These are phyloP conservation scores for Hormaphis cornu DNA, from an alignment of 1,140 invertebrate genomes.

Conservation along the genomic window DNA sequence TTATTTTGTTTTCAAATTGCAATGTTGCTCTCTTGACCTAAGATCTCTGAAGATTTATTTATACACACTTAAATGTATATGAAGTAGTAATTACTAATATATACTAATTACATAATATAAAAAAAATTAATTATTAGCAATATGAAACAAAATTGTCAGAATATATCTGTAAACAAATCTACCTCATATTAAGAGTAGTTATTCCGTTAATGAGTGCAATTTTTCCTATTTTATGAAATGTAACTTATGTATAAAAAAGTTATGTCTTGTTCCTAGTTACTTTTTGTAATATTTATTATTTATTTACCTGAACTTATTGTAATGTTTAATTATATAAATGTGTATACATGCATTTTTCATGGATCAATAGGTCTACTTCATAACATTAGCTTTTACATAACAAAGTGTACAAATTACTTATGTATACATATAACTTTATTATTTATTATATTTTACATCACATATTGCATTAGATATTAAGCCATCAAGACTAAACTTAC, in stretches of 20 bases:
- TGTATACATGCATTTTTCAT: too few species aligned
- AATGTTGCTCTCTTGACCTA: slow-evolving; percentile 24
- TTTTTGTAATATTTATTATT: slow-evolving; percentile 18
- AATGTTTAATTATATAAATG: too few species aligned
- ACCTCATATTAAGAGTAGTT: slow-evolving; percentile 14
- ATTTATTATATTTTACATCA: slow-evolving; percentile 22
- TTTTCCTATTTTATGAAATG: slow-evolving; percentile 21
- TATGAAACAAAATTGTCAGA: slow-evolving; percentile 17
- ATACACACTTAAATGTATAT: background rate
- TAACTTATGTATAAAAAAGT: slow-evolving; percentile 13
- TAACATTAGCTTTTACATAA: background rate
- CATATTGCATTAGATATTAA: slow-evolving; percentile 24
- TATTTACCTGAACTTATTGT: too few species aligned
- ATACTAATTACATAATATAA: background rate
- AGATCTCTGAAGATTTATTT: background rate
- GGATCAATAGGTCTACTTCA: background rate
- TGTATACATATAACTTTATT: slow-evolving; percentile 1
- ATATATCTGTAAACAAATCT: background rate
- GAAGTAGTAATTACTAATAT: background rate
- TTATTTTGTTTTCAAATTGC: slow-evolving; percentile 11
- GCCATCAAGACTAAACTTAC: slow-evolving; percentile 24
- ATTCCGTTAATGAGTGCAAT: slow-evolving; percentile 25
- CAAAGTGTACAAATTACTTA: slow-evolving; percentile 12
- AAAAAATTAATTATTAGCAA: slow-evolving; percentile 17
- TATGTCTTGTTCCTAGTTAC: slow-evolving; percentile 26